Conservation (phyloP, 2,797 vertebrate species). For the Centroberyx gerrardi region DNA sequence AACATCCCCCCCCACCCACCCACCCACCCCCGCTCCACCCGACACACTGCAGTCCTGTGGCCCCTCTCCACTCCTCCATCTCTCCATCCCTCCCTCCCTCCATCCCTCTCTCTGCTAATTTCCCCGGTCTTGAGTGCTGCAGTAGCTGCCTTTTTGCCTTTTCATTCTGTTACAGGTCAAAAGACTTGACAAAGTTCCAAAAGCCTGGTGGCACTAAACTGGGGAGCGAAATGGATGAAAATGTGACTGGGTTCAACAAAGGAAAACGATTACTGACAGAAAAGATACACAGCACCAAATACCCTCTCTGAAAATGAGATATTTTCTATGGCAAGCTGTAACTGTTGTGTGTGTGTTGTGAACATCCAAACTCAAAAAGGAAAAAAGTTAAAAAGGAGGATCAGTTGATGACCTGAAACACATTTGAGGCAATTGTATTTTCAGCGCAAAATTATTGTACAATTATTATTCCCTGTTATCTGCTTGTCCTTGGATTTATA, state of each 20-base stretch:
- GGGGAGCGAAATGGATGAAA: conserved; percentile 60
- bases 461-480: not conserved
- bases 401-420: conserved; percentile 1
- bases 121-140: conserved; percentile 64
- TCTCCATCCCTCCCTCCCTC: conserved; percentile 20
- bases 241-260: conserved; percentile 67
- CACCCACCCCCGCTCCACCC: not conserved
- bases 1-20: conserved; percentile 49
- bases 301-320: conserved; percentile 1
- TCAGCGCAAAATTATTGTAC: not conserved
- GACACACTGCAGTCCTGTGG: conserved; percentile 27
- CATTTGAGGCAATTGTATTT: conserved; percentile 19
- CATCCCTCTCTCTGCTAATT: conserved; percentile 54
- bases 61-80: conserved; percentile 31
- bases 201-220: conserved; percentile 57
- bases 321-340: not conserved
- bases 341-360: conserved; percentile 6
- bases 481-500: not conserved
- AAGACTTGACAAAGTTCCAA: conserved; percentile 76
- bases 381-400: conserved; percentile 1
- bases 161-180: conserved; percentile 81
- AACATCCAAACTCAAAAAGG: not conserved
- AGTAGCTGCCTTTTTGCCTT: conserved; percentile 52
- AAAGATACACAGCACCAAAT: conserved; percentile 21
- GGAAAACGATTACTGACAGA: conserved; percentile 58